These are phyloP conservation scores for Aromia moschata DNA, from an alignment of 2,888 invertebrate species.

Conservation along the genomic window DNA sequence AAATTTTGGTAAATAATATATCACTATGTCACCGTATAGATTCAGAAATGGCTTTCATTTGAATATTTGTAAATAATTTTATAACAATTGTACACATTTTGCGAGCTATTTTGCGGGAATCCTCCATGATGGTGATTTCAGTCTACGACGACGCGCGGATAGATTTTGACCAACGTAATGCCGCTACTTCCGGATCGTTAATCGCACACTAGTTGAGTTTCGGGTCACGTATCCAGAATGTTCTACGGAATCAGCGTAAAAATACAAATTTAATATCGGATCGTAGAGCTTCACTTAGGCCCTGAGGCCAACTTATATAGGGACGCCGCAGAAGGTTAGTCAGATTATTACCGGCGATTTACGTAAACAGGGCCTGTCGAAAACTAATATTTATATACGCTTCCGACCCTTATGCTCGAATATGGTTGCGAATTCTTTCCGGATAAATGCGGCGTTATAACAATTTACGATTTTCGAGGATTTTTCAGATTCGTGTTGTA, in stretches of 20 bases:
- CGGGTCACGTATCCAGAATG: constrained; percentile 67
- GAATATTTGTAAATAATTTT: too few relatives aligned
- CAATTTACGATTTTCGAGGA: too few relatives aligned
- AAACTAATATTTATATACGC: constrained; percentile 42
- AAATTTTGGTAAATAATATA: too few relatives aligned
- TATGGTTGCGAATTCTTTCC: background rate
- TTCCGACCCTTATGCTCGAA: constrained; percentile 6
- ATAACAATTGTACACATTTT: too few relatives aligned
- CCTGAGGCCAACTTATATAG: constrained; percentile 50
- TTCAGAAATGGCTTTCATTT: too few relatives aligned
- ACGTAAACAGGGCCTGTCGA: constrained; percentile 38
- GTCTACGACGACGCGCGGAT: constrained; percentile 49
- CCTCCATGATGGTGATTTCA: constrained; percentile 44
- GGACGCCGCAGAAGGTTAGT: constrained; percentile 47
- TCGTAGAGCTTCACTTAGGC: constrained; percentile 55
- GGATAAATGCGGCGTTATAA: too few relatives aligned
- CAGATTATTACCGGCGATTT: constrained; percentile 56
- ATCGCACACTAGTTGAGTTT: constrained; percentile 66
- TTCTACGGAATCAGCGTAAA: constrained; percentile 71
- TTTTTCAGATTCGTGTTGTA: too few relatives aligned
- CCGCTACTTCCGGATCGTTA: constrained; percentile 65
- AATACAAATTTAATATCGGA: constrained; percentile 71
- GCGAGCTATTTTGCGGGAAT: constrained; percentile 34
- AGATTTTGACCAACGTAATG: constrained; percentile 56
- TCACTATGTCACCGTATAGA: too few relatives aligned